Base-by-base conservation (phyloP, 2,113 vertebrate genomes). In the Trichomycterus rosablanca region DNA sequence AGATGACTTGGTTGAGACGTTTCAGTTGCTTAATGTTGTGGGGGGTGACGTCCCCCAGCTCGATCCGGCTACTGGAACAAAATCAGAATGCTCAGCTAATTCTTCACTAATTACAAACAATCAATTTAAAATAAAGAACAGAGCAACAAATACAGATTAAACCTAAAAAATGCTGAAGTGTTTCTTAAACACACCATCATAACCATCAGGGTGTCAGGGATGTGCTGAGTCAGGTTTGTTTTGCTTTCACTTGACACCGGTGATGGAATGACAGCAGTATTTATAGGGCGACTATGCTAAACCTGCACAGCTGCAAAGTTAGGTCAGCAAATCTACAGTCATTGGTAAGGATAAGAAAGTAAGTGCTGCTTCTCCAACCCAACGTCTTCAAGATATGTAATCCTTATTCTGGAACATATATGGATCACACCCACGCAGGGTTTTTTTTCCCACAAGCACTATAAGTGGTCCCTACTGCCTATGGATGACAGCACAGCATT, bases 61-160 rank as follows among this genome's bases (percentile, higher is more conserved):
- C 96, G 85, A 98, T 98, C 91, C 95, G 96, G 93, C 95, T 97
- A 95, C 96, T 99, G 93, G 87, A 98, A 97, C 94, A 97, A 95
- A 92, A 82, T 85, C 92, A 90, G 86, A 92, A 75, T 85, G 89
- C 88, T 95, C 87, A 95, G 88, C 83, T 68, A 40, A 30, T 56
- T 70, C 70, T 61, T 32, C 14, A 71, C 9, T 11, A 14, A 40
- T n/a, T 40, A 5, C 12, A 39, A 14, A 3, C 32, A 24, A 9
- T 15, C 16, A 19, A 52, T 19, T 32, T 53, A 8, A 19, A 53
- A 35, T 16, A 11, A 11, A 35, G 3, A 7, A 34, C 26, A 32
- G 6, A 32, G 15, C n/a, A n/a, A n/a, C 24, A 12, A 52, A 4
- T 14, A 7, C 28, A 4, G 7, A 20, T 1, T 6, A 4, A 2